A percentile compares a stretch with the other conserved stretches of the same genome.
Conservation (phyloP, 2,888 invertebrate genomes). For the Tachystola acroxantha region DNA sequence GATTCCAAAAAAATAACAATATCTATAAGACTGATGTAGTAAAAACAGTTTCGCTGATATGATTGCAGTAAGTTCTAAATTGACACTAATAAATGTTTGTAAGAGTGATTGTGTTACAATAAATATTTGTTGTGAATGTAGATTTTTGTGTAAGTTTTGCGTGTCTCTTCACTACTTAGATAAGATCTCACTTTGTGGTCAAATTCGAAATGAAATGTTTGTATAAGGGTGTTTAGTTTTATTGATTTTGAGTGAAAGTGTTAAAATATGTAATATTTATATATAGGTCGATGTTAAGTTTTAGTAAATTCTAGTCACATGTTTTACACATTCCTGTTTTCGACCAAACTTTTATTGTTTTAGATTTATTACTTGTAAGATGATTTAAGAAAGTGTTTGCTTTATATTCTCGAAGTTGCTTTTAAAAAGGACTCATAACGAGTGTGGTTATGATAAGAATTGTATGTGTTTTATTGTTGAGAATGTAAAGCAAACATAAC, state of each 20-base stretch:
- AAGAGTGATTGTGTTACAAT: too few relatives aligned
- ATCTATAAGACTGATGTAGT: constrained; percentile 41
- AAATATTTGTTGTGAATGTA: constrained; percentile 19
- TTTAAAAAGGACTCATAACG: not conserved
- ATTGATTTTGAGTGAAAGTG: constrained; percentile 49
- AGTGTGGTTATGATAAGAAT: not conserved
- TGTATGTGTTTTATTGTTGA: not conserved
- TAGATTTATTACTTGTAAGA: constrained; percentile 24
- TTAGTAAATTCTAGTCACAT: constrained; percentile 77
- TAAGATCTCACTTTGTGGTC: constrained; percentile 66
- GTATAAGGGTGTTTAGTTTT: constrained; percentile 33
- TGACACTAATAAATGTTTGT: too few relatives aligned
- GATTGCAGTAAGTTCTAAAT: not conserved
- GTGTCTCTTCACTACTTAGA: constrained; percentile 31
- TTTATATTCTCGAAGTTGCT: not conserved
- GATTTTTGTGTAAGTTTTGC: constrained; percentile 36
- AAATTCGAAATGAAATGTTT: constrained; percentile 39
- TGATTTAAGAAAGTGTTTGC: constrained; percentile 1
- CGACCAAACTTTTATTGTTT: constrained; percentile 69
- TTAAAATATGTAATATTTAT: constrained; percentile 69
- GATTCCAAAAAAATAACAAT: constrained; percentile 50
- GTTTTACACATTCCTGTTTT: constrained; percentile 77
- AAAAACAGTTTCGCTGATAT: constrained; percentile 1
- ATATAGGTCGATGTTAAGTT: constrained; percentile 74
- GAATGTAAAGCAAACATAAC: constrained; percentile 16